A percentile compares a stretch with the other conserved stretches of the same genome.
phyloP scores from a whole-genome alignment of 1,140 invertebrate genomes.

The Ceratoteleas bidentatus region DNA sequence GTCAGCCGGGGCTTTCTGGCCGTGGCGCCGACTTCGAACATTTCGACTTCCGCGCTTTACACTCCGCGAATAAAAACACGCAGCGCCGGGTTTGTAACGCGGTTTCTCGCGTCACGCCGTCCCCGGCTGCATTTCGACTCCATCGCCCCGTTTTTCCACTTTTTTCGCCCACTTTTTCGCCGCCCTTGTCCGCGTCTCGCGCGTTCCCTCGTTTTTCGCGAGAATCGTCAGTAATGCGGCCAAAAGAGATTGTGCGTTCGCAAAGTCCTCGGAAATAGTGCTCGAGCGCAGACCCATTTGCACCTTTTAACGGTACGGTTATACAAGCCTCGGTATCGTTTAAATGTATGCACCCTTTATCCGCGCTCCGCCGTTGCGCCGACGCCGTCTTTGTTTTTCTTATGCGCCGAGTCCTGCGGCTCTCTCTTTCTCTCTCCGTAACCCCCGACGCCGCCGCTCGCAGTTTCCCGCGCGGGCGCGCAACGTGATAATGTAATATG shows the following conservation, averaged over 20 bases:
- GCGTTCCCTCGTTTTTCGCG: slow-evolving; percentile 20
- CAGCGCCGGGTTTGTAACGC: slow-evolving; percentile 49
- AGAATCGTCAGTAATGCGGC: slow-evolving; percentile 53
- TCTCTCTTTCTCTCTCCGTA: slow-evolving; percentile 17
- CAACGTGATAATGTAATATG: slow-evolving; percentile 74
- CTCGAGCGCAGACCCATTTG: slow-evolving; percentile 66
- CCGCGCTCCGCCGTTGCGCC: slow-evolving; percentile 47
- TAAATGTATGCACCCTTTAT: slow-evolving; percentile 64
- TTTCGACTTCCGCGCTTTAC: slow-evolving; percentile 60
- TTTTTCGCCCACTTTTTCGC: slow-evolving; percentile 8
- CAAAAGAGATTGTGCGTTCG: slow-evolving; percentile 65
- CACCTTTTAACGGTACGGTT: slow-evolving; percentile 68
- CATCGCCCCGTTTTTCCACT: slow-evolving; percentile 30
- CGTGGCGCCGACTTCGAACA: slow-evolving; percentile 42
- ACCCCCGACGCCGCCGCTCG: no score
- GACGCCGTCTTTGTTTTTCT: slow-evolving; percentile 54
- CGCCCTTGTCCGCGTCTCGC: slow-evolving; percentile 1
- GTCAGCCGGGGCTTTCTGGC: slow-evolving; percentile 65
- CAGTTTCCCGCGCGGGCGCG: background rate
- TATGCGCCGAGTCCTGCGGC: background rate
- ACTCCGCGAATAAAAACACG: slow-evolving; percentile 59
- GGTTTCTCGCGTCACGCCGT: slow-evolving; percentile 43
- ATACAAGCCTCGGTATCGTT: slow-evolving; percentile 64
- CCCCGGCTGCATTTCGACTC: slow-evolving; percentile 20
- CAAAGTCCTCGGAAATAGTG: slow-evolving; percentile 60